Evolutionary conservation across 2,888 invertebrate species (phyloP).

Genomic region (Drosophila imparisetae): DNA sequence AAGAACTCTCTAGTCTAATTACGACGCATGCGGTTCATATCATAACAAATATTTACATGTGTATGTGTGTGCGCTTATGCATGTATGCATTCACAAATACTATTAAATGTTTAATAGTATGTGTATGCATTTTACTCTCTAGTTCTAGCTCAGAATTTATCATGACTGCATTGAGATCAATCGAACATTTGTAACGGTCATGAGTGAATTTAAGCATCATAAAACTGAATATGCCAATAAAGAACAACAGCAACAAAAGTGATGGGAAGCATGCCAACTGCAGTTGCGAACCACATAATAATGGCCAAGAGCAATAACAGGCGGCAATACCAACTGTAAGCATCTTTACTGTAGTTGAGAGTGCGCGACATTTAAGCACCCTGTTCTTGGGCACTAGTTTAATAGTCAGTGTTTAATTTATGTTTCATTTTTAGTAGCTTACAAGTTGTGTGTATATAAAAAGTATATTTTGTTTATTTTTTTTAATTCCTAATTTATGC

Average conservation of each 20-base stretch:
- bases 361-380: not conserved
- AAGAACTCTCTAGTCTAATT: constrained; percentile 76
- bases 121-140: constrained; percentile 10
- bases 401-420: not conserved
- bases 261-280: constrained; percentile 52
- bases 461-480: not conserved
- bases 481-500: not conserved
- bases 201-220: constrained; percentile 37
- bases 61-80: not conserved
- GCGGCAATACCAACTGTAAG: not conserved
- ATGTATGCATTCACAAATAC: not conserved
- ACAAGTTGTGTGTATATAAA: not conserved
- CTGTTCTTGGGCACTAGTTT: not conserved
- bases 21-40: constrained; percentile 54
- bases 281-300: constrained; percentile 61
- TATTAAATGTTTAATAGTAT: not conserved
- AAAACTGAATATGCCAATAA: constrained; percentile 58
- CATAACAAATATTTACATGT: constrained; percentile 55
- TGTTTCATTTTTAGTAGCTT: not conserved
- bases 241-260: constrained; percentile 42
- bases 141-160: constrained; percentile 61
- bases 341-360: too few relatives aligned
- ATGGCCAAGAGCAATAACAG: constrained; percentile 22
- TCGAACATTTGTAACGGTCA: constrained; percentile 32
- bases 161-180: constrained; percentile 72